These are phyloP conservation scores for Folsomia manolachei DNA, from an alignment of 2,888 invertebrate species.

Conservation along the genomic window DNA sequence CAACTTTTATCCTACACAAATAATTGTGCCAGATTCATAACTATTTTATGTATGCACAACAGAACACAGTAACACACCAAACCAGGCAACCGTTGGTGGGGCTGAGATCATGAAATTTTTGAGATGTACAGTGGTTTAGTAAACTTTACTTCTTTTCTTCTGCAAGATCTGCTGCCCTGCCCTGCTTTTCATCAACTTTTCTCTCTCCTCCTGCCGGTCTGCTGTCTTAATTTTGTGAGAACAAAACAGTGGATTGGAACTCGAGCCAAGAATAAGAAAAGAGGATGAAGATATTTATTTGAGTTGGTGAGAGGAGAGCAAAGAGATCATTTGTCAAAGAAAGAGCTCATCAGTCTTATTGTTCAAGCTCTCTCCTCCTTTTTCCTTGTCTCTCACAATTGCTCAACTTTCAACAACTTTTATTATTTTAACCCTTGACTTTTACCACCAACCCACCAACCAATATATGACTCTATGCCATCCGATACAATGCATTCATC, in stretches of 20 bases:
- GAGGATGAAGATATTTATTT: constrained; percentile 15
- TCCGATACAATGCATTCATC: neutral
- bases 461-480: too few relatives aligned
- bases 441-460: constrained; percentile 1
- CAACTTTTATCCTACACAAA: neutral
- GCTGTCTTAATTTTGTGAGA: neutral
- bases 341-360: constrained; percentile 23
- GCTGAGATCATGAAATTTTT: neutral
- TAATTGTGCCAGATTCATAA: neutral
- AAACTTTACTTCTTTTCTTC: neutral
- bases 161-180: neutral
- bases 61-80: neutral
- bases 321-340: constrained; percentile 21
- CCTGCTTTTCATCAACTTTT: neutral
- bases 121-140: too few relatives aligned
- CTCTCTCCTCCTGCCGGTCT: neutral
- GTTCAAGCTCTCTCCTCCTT: constrained; percentile 3
- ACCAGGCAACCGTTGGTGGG: neutral
- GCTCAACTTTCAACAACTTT: constrained; percentile 15
- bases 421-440: constrained; percentile 22
- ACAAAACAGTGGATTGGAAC: neutral
- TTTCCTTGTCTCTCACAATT: constrained; percentile 12
- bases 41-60: neutral
- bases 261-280: neutral
- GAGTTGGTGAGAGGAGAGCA: neutral